Evolutionary conservation across 2,113 vertebrate genomes (phyloP).

Genomic region (Leuciscus idus): DNA sequence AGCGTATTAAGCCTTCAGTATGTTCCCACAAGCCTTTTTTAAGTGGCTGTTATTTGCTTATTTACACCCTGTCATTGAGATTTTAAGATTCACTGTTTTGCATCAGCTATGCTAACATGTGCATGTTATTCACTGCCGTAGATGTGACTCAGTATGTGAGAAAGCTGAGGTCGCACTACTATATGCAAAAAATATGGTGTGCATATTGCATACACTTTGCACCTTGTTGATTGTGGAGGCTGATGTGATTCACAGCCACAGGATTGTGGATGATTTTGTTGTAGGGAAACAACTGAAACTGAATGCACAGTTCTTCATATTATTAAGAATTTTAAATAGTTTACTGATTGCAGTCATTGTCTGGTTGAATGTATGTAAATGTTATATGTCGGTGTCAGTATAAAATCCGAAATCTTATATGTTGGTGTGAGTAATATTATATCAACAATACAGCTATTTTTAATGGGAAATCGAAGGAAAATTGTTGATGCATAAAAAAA

Average conservation of each 20-base stretch:
- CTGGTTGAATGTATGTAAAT: not conserved
- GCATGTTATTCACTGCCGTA: conserved; percentile 52
- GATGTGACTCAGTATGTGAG: conserved; percentile 54
- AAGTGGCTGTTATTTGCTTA: not conserved
- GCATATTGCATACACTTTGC: conserved; percentile 38
- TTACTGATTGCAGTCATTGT: not conserved
- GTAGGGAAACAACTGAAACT: not conserved
- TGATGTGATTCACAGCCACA: not conserved
- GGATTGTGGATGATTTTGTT: not conserved
- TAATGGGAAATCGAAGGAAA: not conserved
- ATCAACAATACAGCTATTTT: not conserved
- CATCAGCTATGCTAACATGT: conserved; percentile 52
- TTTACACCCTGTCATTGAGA: not conserved
- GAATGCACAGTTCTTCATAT: not conserved
- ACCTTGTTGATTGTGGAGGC: conserved; percentile 37
- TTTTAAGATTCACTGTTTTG: conserved; percentile 31
- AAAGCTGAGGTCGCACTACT: conserved; percentile 49
- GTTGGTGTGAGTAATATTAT: not conserved
- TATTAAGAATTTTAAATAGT: not conserved
- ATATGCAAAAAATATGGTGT: conserved; percentile 44
- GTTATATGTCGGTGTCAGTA: not conserved
- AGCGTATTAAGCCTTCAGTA: conserved; percentile 12
- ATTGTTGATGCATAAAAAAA: not conserved
- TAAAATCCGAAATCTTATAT: not conserved
- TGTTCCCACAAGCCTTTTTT: conserved; percentile 9